Evolutionary conservation across 2,113 vertebrate species (phyloP).

Genomic region (Pangasianodon gigas): DNA sequence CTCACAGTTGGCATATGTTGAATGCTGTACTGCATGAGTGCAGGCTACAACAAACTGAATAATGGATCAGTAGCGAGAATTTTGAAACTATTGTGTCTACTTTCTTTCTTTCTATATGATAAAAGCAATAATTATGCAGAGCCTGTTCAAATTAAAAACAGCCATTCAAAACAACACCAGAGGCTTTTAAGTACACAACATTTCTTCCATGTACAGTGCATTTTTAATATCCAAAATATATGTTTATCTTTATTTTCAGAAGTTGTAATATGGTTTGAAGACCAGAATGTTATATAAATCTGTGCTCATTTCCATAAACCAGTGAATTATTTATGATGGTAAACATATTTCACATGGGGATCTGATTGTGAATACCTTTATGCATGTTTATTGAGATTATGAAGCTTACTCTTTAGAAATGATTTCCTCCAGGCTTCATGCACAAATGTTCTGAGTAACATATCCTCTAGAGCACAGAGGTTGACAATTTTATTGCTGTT

Average conservation of each 20-base stretch:
- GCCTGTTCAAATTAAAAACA: not conserved
- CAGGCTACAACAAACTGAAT: not conserved
- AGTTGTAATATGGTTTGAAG: constrained; percentile 1
- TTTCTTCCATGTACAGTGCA: not conserved
- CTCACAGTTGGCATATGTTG: not conserved
- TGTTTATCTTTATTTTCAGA: constrained; percentile 4
- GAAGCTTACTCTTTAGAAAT: constrained; percentile 40
- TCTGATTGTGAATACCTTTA: constrained; percentile 19
- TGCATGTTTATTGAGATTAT: constrained; percentile 36
- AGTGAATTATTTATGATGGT: constrained; percentile 32
- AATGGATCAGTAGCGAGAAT: not conserved
- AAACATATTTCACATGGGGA: constrained; percentile 19
- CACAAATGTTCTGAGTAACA: constrained; percentile 64
- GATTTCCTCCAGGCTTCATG: constrained; percentile 52
- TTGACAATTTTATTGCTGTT: constrained; percentile 71
- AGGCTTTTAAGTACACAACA: not conserved
- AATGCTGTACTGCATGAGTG: not conserved
- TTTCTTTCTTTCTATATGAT: not conserved
- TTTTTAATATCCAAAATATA: not conserved
- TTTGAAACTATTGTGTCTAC: not conserved
- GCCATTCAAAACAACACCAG: not conserved
- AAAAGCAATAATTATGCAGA: not conserved
- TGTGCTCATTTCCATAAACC: constrained; percentile 16
- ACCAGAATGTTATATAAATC: not conserved
- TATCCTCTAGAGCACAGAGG: constrained; percentile 55